Conservation (phyloP, 1,140 invertebrate genomes). For the Sinella curviseta region DNA sequence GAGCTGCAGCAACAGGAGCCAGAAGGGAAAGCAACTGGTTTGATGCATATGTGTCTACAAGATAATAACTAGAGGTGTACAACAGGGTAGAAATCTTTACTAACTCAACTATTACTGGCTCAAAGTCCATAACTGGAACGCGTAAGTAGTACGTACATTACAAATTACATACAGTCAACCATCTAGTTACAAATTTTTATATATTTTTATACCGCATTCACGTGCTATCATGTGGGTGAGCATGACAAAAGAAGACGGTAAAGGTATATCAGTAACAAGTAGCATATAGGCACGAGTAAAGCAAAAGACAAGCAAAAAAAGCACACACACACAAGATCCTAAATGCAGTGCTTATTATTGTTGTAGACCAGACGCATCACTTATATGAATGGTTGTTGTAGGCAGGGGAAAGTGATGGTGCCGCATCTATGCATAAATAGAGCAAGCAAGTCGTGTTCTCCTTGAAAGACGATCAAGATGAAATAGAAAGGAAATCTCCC, state of each 20-base stretch:
- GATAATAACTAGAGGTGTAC: too few relatives aligned
- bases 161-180: too few relatives aligned
- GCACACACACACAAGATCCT: too few relatives aligned
- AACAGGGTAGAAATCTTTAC: too few relatives aligned
- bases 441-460: background rate
- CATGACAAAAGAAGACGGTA: background rate
- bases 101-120: too few relatives aligned
- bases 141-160: background rate
- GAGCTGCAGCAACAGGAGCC: background rate
- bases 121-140: background rate
- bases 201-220: background rate
- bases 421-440: background rate
- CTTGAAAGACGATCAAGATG: conserved; percentile 23
- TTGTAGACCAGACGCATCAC: too few relatives aligned
- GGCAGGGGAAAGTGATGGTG: too few relatives aligned
- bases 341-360: too few relatives aligned
- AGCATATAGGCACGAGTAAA: background rate
- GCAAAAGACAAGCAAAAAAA: background rate
- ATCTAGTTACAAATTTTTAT: too few relatives aligned
- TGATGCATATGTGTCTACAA: too few relatives aligned
- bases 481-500: conserved; percentile 19
- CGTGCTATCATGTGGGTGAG: background rate
- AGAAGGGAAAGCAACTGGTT: conserved; percentile 16
- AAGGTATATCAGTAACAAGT: background rate
- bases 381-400: too few relatives aligned